Evolutionary conservation across 2,888 invertebrate species (phyloP), one percentile per base, ranked within the genome.

Genomic region (Lepidonotus clava): DNA sequence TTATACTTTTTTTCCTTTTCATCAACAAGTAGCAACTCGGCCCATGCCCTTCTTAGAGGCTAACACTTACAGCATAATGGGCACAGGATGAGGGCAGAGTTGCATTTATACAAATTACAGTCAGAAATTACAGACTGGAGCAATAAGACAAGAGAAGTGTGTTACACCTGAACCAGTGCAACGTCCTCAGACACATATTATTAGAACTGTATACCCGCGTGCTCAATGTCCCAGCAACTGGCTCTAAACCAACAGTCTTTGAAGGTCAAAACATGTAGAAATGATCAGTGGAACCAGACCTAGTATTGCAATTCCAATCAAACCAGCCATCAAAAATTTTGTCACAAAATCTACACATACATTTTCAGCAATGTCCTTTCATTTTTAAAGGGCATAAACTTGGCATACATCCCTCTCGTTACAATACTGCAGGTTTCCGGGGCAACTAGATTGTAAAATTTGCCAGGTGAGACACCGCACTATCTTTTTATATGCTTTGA

Each of bases 101-200:
- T 80, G 41, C 51, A 21, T 41, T 41, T 51, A 80, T 80, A 80
- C 51, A 80, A 46, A 46, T 34, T 80, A 80, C 80, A 80, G 80
- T 80, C 51, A 80, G 80, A 80, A 46, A 80, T 80, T 80, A 80
- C 46, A 46, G 80, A 41, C 80, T 41, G 80, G 80, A 80, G 80
- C 80, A 80, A 80, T 80, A 80, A 80, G 71, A 71, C 71, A 71
- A 38, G 38, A 71, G 71, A 34, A 71, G 71, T 71, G 36, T 71
- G 21, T 71, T 24, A 71, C 76, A 76, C 40, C 76, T 76, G n/a
- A 38, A 38, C 61, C 61, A 61, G 61, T 61, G 61, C 61, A 28
- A 11, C 28, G 28, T 18, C 28, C 38, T 18, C 4, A 8, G 34
- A 67, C 71, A 34, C n/a, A n/a, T n/a, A n/a, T n/a, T n/a, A n/a